phyloP scores from a whole-genome alignment of 2,797 vertebrate genomes.

The Octomys mimax region DNA sequence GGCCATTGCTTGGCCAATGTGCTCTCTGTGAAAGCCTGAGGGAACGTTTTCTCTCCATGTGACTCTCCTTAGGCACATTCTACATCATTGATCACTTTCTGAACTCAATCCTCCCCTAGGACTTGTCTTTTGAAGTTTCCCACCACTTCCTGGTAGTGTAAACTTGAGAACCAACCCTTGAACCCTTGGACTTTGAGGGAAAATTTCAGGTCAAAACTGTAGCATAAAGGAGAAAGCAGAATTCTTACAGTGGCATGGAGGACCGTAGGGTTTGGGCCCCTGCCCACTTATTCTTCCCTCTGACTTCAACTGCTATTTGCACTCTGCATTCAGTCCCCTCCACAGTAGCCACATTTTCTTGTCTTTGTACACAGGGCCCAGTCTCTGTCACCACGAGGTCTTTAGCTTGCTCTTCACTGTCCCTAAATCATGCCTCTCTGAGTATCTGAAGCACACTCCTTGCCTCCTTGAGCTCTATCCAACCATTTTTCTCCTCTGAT shows the following conservation, averaged over 20 bases:
- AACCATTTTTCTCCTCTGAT: not conserved
- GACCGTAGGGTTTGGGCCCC: not conserved
- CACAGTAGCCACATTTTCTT: rapidly evolving
- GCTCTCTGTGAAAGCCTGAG: no score
- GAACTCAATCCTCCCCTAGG: not conserved
- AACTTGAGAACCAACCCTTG: not conserved
- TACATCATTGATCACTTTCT: not conserved
- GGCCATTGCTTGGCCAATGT: no score
- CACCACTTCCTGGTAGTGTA: not conserved
- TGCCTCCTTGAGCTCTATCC: not conserved
- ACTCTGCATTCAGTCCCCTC: rapidly evolving
- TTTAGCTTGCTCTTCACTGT: not conserved
- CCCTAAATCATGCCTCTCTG: not conserved
- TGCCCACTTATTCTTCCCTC: not conserved
- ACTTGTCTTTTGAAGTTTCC: not conserved
- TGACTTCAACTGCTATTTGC: not conserved
- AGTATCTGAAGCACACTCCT: not conserved
- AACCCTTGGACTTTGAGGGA: rapidly evolving
- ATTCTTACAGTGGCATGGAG: not conserved
- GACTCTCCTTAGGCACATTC: no score
- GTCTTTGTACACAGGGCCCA: rapidly evolving
- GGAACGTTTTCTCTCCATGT: no score
- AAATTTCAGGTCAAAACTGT: not conserved
- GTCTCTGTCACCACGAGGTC: no score
- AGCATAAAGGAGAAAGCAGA: not conserved